Evolutionary conservation across 2,888 invertebrate genomes (phyloP), one percentile per base, ranked within the genome.

Genomic region (Pandemis corylana): DNA sequence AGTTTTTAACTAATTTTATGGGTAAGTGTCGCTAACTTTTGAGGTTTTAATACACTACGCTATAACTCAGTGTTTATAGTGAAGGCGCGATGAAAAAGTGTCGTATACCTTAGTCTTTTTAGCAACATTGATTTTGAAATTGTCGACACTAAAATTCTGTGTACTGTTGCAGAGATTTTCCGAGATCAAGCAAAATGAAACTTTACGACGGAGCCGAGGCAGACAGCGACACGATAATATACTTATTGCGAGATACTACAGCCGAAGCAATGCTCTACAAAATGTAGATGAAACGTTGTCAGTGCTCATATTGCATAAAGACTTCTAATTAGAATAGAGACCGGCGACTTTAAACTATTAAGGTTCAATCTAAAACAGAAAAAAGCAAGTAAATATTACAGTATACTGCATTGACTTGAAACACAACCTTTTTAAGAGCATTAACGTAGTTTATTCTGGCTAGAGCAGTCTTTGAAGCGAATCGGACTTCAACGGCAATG

Each of bases 131-230:
- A 36, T 36, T n/a, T 51, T n/a, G 51, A 6, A 51, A 51, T 51
- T 51, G n/a, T 44, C n/a, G 12, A 44, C 42, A 64, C 44, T 51
- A 5, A 41, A 67, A 20, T 44, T 44, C 61, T 62, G 70, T 46
- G 46, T 71, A 12, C 15, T 71, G 53, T 67, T 28, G 53, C 56
- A 67, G 20, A 71, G 75, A 66, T 75, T 71, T 75, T 70, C 70
- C 20, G 61, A 75, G 70, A 75, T 75, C 70, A 71, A 46, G 36
- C 41, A 67, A 75, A 75, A 75, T 75, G 70, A 75, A 66, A 75
- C 74, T 75, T 75, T 75, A 75, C 68, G 65, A 68, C 72, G 66
- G 59, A 61, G 65, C 71, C 61, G 7, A 42, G 59, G 20, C 53
- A 68, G 44, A 42, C 36, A 62, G 62, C 65, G 51, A 68, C 68